Conservation (phyloP, 2,797 vertebrate species). For the Thamnophis elegans region DNA sequence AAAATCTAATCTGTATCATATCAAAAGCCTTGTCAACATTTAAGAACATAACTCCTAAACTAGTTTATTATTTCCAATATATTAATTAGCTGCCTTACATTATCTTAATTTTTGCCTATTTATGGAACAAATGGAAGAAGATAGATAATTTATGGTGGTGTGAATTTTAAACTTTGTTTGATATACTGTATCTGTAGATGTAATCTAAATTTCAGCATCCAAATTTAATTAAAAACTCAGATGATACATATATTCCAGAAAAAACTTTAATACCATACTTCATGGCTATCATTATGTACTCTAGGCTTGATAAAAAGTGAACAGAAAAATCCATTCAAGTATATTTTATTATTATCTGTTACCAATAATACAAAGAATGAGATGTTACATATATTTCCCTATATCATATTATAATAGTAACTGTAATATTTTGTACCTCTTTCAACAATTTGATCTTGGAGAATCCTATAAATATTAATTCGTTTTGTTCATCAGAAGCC, state of each 20-base stretch:
- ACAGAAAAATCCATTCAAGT: neutral
- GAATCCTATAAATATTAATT: neutral
- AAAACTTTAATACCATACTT: neutral
- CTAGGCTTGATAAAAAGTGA: neutral
- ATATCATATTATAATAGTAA: neutral
- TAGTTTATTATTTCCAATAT: neutral
- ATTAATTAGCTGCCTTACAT: neutral
- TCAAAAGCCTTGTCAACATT: neutral
- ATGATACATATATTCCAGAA: neutral
- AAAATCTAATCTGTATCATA: neutral
- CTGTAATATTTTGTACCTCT: neutral
- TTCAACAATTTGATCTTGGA: neutral
- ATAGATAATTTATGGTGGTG: neutral
- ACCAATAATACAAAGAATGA: neutral
- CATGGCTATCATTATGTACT: neutral
- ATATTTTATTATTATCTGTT: neutral
- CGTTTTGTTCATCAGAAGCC: neutral
- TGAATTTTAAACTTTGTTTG: neutral
- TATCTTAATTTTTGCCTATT: neutral
- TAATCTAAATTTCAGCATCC: neutral
- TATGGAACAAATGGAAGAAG: neutral
- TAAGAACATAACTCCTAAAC: neutral
- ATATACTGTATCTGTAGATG: neutral
- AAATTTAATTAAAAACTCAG: neutral
- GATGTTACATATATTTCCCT: neutral